Base-by-base conservation (phyloP, 2,113 vertebrate species). In the western clawed frog (Xenopus tropicalis) region DNA sequence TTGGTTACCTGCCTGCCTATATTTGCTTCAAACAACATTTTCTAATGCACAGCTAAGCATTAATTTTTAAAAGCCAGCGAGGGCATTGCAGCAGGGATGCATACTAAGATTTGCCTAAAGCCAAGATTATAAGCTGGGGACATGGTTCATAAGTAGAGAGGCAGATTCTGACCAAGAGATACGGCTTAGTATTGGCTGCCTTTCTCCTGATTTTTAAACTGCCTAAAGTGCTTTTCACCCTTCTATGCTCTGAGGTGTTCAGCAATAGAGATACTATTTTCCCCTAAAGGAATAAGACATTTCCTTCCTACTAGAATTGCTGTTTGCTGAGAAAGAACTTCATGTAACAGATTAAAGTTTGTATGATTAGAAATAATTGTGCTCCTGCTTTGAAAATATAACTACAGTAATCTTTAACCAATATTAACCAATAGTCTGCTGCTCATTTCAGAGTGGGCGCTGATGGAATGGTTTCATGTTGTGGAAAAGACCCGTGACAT, bases 81-180 rank as follows among this genome's bases (percentile, higher is more conserved):
- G 72, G 66, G 61, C 61, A 61, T 24, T 43, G 54, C 66, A 37
- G 72, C 72, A 62, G 25, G 44, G 66, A 75, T 69, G 72, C 66
- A 76, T 69, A 42, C 46, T 42, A 22, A 76, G 73, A 68, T 69
- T 62, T 62, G 73, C 73, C 73, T 69, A 63, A 69, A 76, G 73
- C 73, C 66, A 69, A 76, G 73, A 76, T 76, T 69, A 76, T 76
- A 58, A 76, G 19, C 66, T 63, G 66, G 73, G 69, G 73, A 61
- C 73, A 22, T 52, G 12, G 54, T 74, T 74, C 72, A 74, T 68
- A 74, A 68, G 64, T 74, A 65, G 52, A 68, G 43, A 59, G 22
- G 13, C 23, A 44, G 46, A 54, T 63, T 56, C 43, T 69, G 66
- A 58, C 73, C 56, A 69, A 69, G 66, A 69, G 73, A 58, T 63